Conservation (phyloP, 2,888 invertebrate genomes). For the Spisula solida region DNA sequence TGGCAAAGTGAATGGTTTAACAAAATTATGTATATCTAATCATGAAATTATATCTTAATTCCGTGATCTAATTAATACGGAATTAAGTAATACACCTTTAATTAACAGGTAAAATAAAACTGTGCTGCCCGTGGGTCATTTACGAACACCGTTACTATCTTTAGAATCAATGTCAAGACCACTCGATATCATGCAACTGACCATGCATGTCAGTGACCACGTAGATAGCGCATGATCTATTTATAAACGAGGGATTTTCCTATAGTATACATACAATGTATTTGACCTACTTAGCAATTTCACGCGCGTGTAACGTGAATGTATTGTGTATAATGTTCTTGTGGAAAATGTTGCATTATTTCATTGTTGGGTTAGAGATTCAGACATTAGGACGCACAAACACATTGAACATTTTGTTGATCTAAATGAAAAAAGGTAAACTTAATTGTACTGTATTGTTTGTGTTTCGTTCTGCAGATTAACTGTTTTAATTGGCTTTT, state of each 20-base stretch:
- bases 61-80: too few relatives aligned
- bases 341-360: background rate
- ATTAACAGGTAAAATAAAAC: too few relatives aligned
- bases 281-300: slow-evolving; percentile 37
- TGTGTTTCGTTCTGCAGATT: background rate
- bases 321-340: background rate
- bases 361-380: background rate
- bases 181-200: background rate
- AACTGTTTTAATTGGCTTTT: background rate
- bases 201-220: slow-evolving; percentile 8
- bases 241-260: slow-evolving; percentile 58
- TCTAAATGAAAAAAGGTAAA: background rate
- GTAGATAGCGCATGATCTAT: slow-evolving; percentile 59
- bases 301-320: slow-evolving; percentile 32
- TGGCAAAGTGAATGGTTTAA: too few relatives aligned
- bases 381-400: background rate
- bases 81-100: too few relatives aligned
- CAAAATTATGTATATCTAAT: too few relatives aligned
- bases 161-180: too few relatives aligned
- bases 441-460: background rate
- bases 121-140: too few relatives aligned
- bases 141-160: too few relatives aligned
- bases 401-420: too few relatives aligned
- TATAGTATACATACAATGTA: background rate
- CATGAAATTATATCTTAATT: too few relatives aligned